A percentile compares a stretch with the other conserved stretches of the same genome.
phyloP scores from a whole-genome alignment of 2,113 vertebrate genomes.

The Gnathonemus longibarbis region DNA sequence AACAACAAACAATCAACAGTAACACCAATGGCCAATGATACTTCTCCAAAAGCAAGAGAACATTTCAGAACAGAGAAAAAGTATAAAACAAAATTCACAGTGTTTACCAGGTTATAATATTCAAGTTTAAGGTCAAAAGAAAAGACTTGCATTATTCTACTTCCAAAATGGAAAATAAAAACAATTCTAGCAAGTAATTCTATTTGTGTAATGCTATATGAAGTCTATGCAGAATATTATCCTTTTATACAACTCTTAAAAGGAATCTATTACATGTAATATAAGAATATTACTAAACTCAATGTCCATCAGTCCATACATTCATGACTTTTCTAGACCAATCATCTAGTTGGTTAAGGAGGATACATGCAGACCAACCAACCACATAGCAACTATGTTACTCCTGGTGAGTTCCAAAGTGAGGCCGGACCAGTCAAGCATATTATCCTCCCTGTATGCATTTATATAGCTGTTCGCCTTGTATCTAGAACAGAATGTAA shows the following conservation, averaged over 20 bases:
- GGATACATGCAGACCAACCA: neutral
- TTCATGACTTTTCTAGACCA: neutral
- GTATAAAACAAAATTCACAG: neutral
- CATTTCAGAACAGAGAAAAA: neutral
- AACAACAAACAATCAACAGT: neutral
- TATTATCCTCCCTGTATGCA: neutral
- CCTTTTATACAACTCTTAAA: neutral
- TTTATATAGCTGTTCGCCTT: neutral
- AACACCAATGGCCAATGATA: neutral
- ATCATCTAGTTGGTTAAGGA: neutral
- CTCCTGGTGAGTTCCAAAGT: neutral
- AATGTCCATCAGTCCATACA: neutral
- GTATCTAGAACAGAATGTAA: neutral
- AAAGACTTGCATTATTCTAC: neutral
- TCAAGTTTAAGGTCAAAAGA: neutral
- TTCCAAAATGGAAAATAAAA: neutral
- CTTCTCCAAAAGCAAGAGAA: neutral
- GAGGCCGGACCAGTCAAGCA: neutral
- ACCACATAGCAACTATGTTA: neutral
- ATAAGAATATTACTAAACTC: neutral
- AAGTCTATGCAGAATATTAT: neutral
- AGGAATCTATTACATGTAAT: neutral
- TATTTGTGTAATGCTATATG: neutral
- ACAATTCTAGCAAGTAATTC: neutral
- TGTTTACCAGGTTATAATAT: conserved; percentile 1